Conservation (phyloP, 2,888 invertebrate species). For the Eupithecia subumbrata region DNA sequence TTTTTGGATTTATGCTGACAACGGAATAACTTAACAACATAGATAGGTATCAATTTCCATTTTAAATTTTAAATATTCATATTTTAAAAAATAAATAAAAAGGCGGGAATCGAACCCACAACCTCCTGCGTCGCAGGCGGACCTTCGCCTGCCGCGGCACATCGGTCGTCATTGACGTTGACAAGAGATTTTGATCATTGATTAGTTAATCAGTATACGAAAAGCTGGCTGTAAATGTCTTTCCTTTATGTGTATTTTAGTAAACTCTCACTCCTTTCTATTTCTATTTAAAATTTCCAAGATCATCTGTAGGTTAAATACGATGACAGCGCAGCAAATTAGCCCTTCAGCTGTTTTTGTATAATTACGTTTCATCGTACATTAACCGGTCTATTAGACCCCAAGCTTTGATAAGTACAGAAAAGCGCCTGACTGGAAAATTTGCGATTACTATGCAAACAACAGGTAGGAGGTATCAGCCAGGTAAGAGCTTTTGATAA, state of each 20-base stretch:
- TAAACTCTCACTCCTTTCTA: not conserved
- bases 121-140: too few species aligned
- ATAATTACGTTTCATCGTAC: not conserved
- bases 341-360: not conserved
- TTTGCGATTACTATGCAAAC: conserved; percentile 40
- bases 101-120: too few species aligned
- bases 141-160: too few species aligned
- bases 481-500: conserved; percentile 31
- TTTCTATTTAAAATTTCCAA: not conserved
- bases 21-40: too few species aligned
- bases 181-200: not conserved
- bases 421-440: conserved; percentile 28
- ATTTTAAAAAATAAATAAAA: too few species aligned
- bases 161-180: not conserved
- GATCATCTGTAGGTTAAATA: not conserved
- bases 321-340: not conserved
- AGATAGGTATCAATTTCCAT: not conserved
- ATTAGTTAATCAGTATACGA: not conserved
- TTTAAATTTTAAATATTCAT: too few species aligned
- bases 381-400: conserved; percentile 7
- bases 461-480: conserved; percentile 27
- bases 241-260: not conserved
- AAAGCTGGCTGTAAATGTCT: not conserved
- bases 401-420: conserved; percentile 18
- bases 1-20: too few species aligned